Evolutionary conservation across 2,888 invertebrate genomes (phyloP).

Genomic region (Ectropis crepuscularia): DNA sequence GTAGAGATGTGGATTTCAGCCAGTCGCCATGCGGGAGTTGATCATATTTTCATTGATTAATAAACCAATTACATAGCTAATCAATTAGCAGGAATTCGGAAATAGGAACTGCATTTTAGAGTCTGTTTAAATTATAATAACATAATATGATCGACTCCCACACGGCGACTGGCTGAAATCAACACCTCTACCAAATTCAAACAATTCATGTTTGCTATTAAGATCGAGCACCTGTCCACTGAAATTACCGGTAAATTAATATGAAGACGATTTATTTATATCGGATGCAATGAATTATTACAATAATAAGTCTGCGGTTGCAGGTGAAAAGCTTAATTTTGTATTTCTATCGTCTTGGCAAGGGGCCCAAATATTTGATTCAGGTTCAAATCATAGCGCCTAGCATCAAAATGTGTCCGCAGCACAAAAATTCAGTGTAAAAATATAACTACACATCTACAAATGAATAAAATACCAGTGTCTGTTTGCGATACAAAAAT

Average conservation of each 20-base stretch:
- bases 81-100: too few species aligned
- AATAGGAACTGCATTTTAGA: too few species aligned
- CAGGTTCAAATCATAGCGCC: slow-evolving; percentile 20
- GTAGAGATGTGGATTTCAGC: too few species aligned
- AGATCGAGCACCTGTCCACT: not conserved
- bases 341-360: slow-evolving; percentile 25
- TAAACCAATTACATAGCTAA: too few species aligned
- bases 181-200: not conserved
- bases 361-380: slow-evolving; percentile 28
- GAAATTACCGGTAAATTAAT: not conserved
- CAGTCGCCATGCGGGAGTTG: too few species aligned
- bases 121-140: too few species aligned
- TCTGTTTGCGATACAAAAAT: too few species aligned
- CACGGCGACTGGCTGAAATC: not conserved
- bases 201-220: not conserved
- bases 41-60: too few species aligned
- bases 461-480: too few species aligned
- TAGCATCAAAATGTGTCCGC: slow-evolving; percentile 15
- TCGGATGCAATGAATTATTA: slow-evolving; percentile 12
- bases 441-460: not conserved
- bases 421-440: slow-evolving; percentile 10
- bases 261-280: not conserved
- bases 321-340: slow-evolving; percentile 22
- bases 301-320: slow-evolving; percentile 9
- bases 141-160: too few species aligned